A percentile compares a stretch with the other conserved stretches of the same genome.
Conservation (phyloP, 2,797 vertebrate species). For the Smutsia temminckii region DNA sequence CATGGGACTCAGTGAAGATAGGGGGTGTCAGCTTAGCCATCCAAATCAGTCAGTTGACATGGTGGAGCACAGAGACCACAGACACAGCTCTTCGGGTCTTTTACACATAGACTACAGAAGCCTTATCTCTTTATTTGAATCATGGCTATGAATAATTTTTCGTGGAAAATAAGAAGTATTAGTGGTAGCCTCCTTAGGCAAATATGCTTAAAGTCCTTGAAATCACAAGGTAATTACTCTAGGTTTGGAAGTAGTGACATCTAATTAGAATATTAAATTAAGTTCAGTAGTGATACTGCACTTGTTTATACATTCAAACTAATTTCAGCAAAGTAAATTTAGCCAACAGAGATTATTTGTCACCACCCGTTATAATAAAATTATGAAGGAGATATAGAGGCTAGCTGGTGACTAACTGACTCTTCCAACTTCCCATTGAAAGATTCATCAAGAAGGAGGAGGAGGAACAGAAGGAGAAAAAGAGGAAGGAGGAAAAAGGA, state of each 20-base stretch:
- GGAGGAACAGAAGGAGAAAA: neutral
- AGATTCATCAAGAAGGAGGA: neutral
- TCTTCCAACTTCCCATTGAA: neutral
- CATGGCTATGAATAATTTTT: neutral
- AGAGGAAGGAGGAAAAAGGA: neutral
- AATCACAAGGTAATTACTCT: constrained; percentile 47
- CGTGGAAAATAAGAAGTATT: constrained; percentile 4
- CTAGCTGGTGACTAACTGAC: neutral
- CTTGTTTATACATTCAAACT: constrained; percentile 54
- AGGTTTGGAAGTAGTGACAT: constrained; percentile 38
- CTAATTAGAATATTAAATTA: constrained; percentile 66
- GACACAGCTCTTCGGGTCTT: neutral
- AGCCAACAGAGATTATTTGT: constrained; percentile 38
- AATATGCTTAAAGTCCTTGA: constrained; percentile 51
- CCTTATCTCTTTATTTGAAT: neutral
- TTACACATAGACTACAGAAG: neutral
- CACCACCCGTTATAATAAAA: constrained; percentile 18
- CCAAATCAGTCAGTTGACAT: neutral
- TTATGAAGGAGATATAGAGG: constrained; percentile 24
- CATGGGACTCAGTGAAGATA: neutral
- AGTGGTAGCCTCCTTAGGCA: constrained; percentile 40
- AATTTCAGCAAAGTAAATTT: constrained; percentile 59
- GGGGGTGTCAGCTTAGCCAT: neutral
- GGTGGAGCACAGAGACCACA: neutral
- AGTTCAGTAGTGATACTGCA: constrained; percentile 31